Evolutionary conservation across 2,797 vertebrate genomes (phyloP), one percentile per base, ranked within the genome.

Genomic region (Yasuhikotakia modesta): DNA sequence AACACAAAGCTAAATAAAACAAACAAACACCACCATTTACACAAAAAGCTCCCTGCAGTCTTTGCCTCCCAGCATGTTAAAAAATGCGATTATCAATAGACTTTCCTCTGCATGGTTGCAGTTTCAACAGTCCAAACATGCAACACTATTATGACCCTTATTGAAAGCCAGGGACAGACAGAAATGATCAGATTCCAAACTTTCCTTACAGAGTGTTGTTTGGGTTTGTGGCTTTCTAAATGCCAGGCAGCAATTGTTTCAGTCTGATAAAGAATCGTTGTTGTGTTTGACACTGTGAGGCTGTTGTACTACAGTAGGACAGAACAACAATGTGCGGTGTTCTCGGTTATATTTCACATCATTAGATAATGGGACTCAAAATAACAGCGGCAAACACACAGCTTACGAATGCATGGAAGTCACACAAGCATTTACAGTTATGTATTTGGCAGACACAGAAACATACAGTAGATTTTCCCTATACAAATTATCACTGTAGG

Each of bases 211-310:
- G 16, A 76, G 0, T 3, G 53, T 21, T 74, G 66, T 58, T 75
- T 75, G 22, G 24, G 60, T 70, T 70, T 48, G 21, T 5, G 55
- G 58, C 19, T 69, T 73, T 76, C 70, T 81, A 46, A 72, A 50
- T 27, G 7, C 24, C 22, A 74, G 46, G 39, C 79, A 72, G 22
- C 48, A 60, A 17, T 8, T 55, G 48, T 63, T 53, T 50, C 64
- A 70, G 22, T 81, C 70, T 71, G 55, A 82, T 78, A 71, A 85
- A 80, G 64, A 73, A 58, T 68, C 61, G 78, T 70, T 85, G 84
- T 80, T 85, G 27, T 72, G 71, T 21, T 17, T 52, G 55, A 76
- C 60, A 68, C 12, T 55, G 66, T 16, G 5, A 58, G 35, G 14
- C 64, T 76, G 80, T 80, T 68, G 76, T 78, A 66, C 76, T 63